Percentiles rank a stretch among this genome's conserved stretches.
Evolutionary conservation across 2,797 vertebrate genomes (phyloP).

Genomic region (Lemur catta): DNA sequence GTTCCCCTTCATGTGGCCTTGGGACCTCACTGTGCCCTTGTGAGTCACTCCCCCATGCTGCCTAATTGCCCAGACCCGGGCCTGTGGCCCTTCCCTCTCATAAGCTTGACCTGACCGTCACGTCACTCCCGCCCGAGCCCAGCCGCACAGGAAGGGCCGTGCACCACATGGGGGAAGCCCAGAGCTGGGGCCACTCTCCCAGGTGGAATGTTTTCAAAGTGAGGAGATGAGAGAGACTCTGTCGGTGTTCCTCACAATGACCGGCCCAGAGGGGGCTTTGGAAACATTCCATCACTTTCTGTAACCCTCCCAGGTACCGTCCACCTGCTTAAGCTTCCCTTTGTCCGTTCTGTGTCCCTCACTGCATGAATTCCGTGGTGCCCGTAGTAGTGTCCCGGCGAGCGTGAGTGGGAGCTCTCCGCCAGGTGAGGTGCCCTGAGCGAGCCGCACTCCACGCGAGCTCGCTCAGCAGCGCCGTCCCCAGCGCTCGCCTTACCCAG

Average conservation of each 20-base stretch:
- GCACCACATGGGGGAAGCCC: neutral
- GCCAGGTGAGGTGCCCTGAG: neutral
- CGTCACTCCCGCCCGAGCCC: neutral
- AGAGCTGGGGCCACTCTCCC: neutral
- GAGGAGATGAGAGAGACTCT: neutral
- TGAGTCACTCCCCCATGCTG: constrained; percentile 55
- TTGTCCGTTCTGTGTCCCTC: neutral
- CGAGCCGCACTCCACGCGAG: rapidly evolving
- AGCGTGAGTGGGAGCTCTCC: neutral
- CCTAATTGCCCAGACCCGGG: constrained; percentile 27
- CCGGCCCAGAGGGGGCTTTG: neutral
- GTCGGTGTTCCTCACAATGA: no score
- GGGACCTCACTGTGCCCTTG: neutral
- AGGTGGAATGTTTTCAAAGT: neutral
- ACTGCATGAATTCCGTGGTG: neutral
- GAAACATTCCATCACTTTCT: neutral
- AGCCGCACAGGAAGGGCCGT: neutral
- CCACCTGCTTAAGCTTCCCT: neutral
- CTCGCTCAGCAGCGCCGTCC: neutral
- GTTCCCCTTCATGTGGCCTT: neutral
- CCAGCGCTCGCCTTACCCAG: neutral
- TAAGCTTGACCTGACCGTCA: neutral
- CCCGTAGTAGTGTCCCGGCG: rapidly evolving
- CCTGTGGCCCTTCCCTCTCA: neutral
- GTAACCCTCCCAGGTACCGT: neutral